Percentiles rank a stretch among this genome's conserved stretches.
These are phyloP conservation scores for Acanthaster planci DNA, from an alignment of 35 echinoderm and acorn worm species.

Conservation along the genomic window DNA sequence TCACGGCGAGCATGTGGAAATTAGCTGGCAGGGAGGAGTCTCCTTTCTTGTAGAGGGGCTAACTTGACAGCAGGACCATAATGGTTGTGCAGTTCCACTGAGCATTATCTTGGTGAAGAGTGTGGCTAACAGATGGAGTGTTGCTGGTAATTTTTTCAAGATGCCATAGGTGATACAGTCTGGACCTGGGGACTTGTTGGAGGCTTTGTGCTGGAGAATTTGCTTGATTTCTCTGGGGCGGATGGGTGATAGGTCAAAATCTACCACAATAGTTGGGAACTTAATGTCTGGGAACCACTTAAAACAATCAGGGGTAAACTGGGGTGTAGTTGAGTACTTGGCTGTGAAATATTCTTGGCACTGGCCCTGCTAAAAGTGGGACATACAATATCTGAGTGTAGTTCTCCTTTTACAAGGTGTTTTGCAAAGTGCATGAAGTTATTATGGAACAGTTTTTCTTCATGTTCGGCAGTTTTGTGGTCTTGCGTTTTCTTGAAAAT, in stretches of 20 bases:
- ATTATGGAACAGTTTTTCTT: too few relatives aligned
- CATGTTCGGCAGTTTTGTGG: too few relatives aligned
- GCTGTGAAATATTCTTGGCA: too few relatives aligned
- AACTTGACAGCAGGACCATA: conserved; percentile 20
- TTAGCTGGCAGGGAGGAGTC: neutral
- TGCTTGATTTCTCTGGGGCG: conserved; percentile 47
- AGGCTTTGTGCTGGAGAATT: conserved; percentile 8
- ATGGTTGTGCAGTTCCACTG: neutral
- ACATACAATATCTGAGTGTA: too few relatives aligned
- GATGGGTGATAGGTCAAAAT: conserved; percentile 35
- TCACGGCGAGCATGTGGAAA: conserved; percentile 45
- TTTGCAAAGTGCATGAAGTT: too few relatives aligned
- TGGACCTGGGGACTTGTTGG: conserved; percentile 29
- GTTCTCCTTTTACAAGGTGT: too few relatives aligned
- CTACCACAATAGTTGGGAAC: too few relatives aligned
- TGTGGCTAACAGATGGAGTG: conserved; percentile 28
- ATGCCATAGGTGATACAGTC: conserved; percentile 54
- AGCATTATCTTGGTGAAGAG: conserved; percentile 34
- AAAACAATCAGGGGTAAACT: too few relatives aligned
- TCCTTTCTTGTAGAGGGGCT: conserved; percentile 32
- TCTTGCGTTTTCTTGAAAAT: too few relatives aligned
- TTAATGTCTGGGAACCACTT: too few relatives aligned
- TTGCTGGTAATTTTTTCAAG: conserved; percentile 31
- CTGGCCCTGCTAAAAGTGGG: too few relatives aligned
- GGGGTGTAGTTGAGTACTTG: too few relatives aligned